Conservation (phyloP, 2,888 invertebrate species). For the Chromoteleia sp. region DNA sequence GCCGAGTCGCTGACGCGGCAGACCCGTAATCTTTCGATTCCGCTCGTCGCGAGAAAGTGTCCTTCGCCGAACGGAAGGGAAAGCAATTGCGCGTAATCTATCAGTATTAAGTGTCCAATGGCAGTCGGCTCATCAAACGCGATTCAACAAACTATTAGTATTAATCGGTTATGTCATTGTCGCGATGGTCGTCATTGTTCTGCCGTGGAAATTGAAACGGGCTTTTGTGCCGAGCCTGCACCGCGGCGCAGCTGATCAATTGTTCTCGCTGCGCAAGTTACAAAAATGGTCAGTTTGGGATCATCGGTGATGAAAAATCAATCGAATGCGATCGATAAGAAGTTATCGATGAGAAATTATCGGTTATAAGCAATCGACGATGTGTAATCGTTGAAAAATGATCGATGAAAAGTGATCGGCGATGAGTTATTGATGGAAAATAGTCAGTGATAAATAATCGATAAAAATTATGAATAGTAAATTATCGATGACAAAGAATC, state of each 20-base stretch:
- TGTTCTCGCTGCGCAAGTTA: background rate
- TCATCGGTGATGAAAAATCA: background rate
- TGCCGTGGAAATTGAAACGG: slow-evolving; percentile 28
- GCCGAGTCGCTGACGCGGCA: slow-evolving; percentile 52
- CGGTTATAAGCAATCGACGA: too few species aligned
- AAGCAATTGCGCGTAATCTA: slow-evolving; percentile 49
- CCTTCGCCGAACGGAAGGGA: slow-evolving; percentile 44
- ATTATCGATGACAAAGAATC: too few species aligned
- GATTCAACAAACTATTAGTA: slow-evolving; percentile 41
- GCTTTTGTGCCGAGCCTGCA: background rate
- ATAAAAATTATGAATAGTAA: too few species aligned
- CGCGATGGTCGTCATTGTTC: too few species aligned
- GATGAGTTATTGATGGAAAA: too few species aligned
- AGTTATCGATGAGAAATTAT: too few species aligned
- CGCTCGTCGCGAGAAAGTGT: slow-evolving; percentile 45
- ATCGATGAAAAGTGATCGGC: too few species aligned
- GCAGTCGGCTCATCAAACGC: slow-evolving; percentile 30
- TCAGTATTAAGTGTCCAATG: slow-evolving; percentile 45
- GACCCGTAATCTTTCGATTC: slow-evolving; percentile 57
- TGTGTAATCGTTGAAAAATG: too few species aligned
- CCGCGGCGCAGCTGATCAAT: background rate
- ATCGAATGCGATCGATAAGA: too few species aligned
- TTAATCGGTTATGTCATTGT: slow-evolving; percentile 46
- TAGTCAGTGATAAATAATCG: too few species aligned
- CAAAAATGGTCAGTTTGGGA: too few species aligned